These are phyloP conservation scores for Orthonyx spaldingii DNA, from an alignment of 2,113 vertebrate genomes.

Conservation along the genomic window DNA sequence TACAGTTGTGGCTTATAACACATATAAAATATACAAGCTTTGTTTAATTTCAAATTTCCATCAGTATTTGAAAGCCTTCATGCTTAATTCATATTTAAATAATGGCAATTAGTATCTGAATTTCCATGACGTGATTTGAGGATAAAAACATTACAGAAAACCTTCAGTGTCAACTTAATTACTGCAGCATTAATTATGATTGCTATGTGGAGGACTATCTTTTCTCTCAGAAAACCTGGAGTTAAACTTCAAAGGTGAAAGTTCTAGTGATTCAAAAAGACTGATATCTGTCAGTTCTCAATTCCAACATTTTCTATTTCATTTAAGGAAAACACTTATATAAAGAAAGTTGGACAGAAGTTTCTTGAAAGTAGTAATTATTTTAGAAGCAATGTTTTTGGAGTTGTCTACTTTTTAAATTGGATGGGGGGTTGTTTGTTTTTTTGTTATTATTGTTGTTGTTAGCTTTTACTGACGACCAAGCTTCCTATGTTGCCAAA, in stretches of 20 bases:
- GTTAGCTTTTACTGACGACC: neutral
- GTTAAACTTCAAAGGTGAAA: neutral
- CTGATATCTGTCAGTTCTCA: neutral
- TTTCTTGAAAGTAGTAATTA: neutral
- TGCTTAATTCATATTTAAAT: neutral
- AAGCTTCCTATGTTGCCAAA: neutral
- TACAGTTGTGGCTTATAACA: neutral
- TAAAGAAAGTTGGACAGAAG: neutral
- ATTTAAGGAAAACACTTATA: neutral
- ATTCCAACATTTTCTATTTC: neutral
- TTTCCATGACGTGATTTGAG: neutral
- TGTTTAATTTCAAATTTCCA: neutral
- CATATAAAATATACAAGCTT: neutral
- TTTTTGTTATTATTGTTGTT: neutral
- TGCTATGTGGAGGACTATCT: neutral
- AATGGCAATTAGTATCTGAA: neutral
- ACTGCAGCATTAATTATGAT: neutral
- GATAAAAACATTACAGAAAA: neutral
- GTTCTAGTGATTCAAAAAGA: neutral
- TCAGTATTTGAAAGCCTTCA: neutral
- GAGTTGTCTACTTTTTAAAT: neutral
- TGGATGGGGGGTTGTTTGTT: accelerated
- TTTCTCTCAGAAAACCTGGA: neutral
- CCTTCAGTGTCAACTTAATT: neutral
- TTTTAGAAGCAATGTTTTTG: neutral